Evolutionary conservation across 2,888 invertebrate genomes (phyloP).

Genomic region (Alsophila aescularia): DNA sequence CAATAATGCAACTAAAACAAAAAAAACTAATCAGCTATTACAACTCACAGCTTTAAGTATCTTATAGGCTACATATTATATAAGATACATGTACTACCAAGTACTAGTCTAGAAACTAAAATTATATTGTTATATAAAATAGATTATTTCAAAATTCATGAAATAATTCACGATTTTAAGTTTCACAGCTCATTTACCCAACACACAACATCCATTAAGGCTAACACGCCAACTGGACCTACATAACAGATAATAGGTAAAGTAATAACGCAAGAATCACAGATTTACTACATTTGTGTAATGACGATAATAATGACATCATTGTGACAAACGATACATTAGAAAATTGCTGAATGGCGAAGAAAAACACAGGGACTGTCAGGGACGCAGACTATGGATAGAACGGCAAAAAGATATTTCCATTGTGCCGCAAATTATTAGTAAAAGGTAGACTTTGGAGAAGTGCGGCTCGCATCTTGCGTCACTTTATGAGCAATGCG

Average conservation of each 20-base stretch:
- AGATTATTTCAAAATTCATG: background rate
- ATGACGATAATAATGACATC: constrained; percentile 21
- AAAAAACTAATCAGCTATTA: too few species aligned
- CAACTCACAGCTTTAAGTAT: too few species aligned
- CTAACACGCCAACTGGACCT: constrained; percentile 13
- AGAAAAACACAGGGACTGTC: constrained; percentile 11
- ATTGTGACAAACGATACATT: constrained; percentile 15
- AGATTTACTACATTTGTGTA: constrained; percentile 17
- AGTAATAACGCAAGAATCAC: constrained; percentile 13
- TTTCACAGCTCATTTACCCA: constrained; percentile 2
- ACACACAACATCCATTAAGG: constrained; percentile 10
- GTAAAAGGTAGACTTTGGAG: background rate
- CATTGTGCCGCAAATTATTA: constrained; percentile 23
- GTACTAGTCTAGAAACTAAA: too few species aligned
- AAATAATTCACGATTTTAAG: background rate
- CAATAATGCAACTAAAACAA: too few species aligned
- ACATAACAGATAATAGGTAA: constrained; percentile 16
- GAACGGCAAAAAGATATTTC: constrained; percentile 13
- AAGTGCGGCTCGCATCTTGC: too few species aligned
- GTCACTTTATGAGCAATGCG: too few species aligned
- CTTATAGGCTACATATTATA: too few species aligned
- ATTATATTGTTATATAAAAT: too few species aligned
- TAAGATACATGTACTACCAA: too few species aligned
- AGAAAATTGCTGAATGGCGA: constrained; percentile 18
- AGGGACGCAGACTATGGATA: constrained; percentile 2